Base-by-base conservation (phyloP, 2,888 invertebrate species). In the Sthenelais limicola region DNA sequence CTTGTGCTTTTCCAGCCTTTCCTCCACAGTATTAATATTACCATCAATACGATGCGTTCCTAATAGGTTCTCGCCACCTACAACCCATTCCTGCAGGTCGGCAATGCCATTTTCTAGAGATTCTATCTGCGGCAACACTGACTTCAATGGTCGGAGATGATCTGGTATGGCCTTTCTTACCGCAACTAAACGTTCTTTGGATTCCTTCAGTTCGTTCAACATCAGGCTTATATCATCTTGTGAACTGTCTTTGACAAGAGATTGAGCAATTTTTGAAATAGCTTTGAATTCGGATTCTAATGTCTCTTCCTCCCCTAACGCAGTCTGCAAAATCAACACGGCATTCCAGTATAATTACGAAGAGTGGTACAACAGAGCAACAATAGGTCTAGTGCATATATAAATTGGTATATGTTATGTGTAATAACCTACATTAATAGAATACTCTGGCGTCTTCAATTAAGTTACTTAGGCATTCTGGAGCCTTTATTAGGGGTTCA, bases 221-320 rank as follows among this genome's bases (percentile, higher is more conserved):
- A 96, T 95, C 75, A 91, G 91, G 81, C 95, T 96, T 0, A 97
- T 96, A 82, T 96, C 95, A 67, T 96, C 95, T 35, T 96, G 92
- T 0, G 94, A 93, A 70, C 96, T 90, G 85, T 97, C 95, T 74
- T 94, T 95, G 70, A 97, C 94, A 1, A 97, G 90, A 12, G 91
- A 92, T 88, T 97, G 97, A 89, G 97, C 96, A 72, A 94, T 94
- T 86, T 94, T 94, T 88, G 97, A 97, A 52, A 96, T 93, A 73
- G 91, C 92, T 88, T 97, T 96, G 86, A 97, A 97, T 1, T 96
- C 89, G 75, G 94, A 94, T 86, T 97, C 97, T 77, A 95, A 93
- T 52, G 92, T 92, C 82, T 95, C 95, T 0, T 96, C 92, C 89
- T 96, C 94, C 1, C 90, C 90, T 85, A 94, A 93, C 38, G 95